phyloP scores from a whole-genome alignment of 2,113 vertebrate genomes.

The Lepus americanus region DNA sequence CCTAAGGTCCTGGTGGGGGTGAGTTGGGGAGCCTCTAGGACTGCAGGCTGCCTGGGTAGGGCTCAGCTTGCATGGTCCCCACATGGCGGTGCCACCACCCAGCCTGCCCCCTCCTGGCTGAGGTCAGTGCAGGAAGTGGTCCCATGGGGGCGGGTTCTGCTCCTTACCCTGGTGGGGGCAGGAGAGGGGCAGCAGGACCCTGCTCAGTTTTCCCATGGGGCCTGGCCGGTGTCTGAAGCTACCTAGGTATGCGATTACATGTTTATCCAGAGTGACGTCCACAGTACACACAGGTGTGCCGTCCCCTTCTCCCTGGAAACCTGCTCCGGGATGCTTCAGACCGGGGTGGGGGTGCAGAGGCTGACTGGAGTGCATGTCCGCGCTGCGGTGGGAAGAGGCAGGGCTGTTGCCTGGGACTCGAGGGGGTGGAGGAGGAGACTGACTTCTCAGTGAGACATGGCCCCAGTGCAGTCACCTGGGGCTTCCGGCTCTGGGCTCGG shows the following conservation, averaged over 20 bases:
- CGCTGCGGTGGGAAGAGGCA: not conserved
- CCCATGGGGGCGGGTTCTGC: too few relatives aligned
- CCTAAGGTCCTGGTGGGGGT: not conserved
- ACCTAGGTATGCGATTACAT: not conserved
- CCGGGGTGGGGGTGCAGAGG: not conserved
- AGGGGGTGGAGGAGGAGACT: not conserved
- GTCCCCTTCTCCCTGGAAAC: not conserved
- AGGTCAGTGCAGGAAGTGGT: not conserved
- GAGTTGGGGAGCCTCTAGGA: not conserved
- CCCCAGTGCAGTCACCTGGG: too few relatives aligned
- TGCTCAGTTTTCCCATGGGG: too few relatives aligned
- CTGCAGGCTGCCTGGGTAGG: not conserved
- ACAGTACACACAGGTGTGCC: accelerated
- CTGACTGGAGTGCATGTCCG: not conserved
- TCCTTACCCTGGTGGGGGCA: too few relatives aligned
- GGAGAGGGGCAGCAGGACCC: not conserved
- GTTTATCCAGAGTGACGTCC: not conserved
- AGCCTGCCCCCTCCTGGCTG: not conserved
- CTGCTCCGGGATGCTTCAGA: not conserved
- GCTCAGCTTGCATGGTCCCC: not conserved
- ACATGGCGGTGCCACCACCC: not conserved
- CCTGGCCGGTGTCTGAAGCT: not conserved
- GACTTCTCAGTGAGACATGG: not conserved
- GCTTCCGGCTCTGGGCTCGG: not conserved
- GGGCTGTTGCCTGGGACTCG: not conserved